phyloP scores from a whole-genome alignment of 2,797 vertebrate species.

The Scomberomorus guttatus region DNA sequence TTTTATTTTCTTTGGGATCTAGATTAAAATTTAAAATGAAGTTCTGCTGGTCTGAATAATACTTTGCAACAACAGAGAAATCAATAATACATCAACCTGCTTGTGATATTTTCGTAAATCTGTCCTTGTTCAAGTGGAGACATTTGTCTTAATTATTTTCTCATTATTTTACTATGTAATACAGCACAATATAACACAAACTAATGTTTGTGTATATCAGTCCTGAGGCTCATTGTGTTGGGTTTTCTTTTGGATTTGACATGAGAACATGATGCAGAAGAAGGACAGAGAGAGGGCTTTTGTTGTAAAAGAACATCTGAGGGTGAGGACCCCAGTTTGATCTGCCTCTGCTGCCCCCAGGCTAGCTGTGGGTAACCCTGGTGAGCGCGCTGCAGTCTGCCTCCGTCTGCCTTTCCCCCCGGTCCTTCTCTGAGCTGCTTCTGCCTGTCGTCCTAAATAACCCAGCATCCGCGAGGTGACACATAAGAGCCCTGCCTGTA shows the following conservation, averaged over 20 bases:
- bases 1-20: too few relatives aligned
- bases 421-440: conserved; percentile 48
- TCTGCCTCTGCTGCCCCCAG: conserved; percentile 31
- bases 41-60: too few relatives aligned
- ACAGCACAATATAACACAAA: too few relatives aligned
- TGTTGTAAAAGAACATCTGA: conserved; percentile 74
- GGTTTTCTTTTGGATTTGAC: conserved; percentile 1
- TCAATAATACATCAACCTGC: neutral
- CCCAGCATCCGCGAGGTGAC: conserved; percentile 31
- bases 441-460: conserved; percentile 71
- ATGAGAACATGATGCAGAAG: neutral
- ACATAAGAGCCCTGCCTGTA: conserved; percentile 19
- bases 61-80: neutral
- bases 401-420: conserved; percentile 48
- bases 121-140: neutral
- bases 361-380: conserved; percentile 17
- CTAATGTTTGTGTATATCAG: neutral
- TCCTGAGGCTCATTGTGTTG: conserved; percentile 7
- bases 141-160: neutral
- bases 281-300: conserved; percentile 36
- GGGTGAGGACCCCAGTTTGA: conserved; percentile 63
- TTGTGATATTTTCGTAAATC: neutral
- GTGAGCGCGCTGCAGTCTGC: conserved; percentile 13
- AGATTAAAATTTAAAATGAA: neutral
- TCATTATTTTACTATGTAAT: neutral